Percentiles rank a stretch among this genome's conserved stretches.
Conservation (phyloP, 2,113 vertebrate species). For the Peucedramus taeniatus region DNA sequence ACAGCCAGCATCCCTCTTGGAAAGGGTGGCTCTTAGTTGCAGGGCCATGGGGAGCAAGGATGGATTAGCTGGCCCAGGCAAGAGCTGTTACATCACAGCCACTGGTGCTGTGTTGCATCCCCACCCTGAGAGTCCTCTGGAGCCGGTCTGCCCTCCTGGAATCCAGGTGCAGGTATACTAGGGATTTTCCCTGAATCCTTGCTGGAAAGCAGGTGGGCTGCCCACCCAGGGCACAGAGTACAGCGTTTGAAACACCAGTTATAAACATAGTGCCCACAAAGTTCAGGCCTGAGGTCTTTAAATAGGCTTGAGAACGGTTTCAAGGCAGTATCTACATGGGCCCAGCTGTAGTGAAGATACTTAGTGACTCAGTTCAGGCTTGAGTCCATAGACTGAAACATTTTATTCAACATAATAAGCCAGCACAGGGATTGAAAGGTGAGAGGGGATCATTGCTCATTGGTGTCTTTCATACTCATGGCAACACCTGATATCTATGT, state of each 20-base stretch:
- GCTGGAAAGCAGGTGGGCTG: not conserved
- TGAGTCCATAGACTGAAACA: not conserved
- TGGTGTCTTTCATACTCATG: not conserved
- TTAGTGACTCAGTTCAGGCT: not conserved
- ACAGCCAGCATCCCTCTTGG: not conserved
- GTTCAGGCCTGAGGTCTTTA: not conserved
- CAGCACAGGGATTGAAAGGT: not conserved
- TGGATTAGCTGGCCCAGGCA: not conserved
- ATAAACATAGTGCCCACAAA: not conserved
- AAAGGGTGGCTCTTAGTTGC: not conserved
- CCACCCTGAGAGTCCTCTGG: not conserved
- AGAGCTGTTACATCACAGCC: not conserved
- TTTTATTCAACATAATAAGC: not conserved
- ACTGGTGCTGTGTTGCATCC: not conserved
- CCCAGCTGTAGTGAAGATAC: not conserved
- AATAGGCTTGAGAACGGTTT: not conserved
- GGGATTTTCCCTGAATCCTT: not conserved
- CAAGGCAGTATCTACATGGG: not conserved
- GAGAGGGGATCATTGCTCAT: not conserved
- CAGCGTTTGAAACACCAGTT: not conserved
- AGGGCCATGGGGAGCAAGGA: accelerated
- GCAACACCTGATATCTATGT: not conserved
- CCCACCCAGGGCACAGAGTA: not conserved
- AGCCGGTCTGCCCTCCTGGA: not conserved
- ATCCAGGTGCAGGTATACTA: not conserved